Conservation (phyloP, 1,140 invertebrate genomes). For the Drosophila quadrilineata region DNA sequence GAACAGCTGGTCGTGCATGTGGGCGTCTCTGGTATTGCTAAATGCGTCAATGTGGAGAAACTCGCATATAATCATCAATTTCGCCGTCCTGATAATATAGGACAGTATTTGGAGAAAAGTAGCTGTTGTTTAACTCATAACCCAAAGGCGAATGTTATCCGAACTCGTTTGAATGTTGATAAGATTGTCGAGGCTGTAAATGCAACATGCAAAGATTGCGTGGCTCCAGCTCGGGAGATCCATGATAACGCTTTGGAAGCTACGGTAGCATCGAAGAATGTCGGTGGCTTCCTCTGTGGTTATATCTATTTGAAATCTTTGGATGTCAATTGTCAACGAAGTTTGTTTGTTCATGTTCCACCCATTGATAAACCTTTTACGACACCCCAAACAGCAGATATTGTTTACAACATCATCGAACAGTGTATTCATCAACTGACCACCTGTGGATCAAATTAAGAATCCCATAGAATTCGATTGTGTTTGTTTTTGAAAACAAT, state of each 20-base stretch:
- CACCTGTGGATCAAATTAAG: constrained; percentile 16
- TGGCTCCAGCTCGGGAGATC: constrained; percentile 5
- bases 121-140: constrained; percentile 69
- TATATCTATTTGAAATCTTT: constrained; percentile 85
- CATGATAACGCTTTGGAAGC: not conserved
- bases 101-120: constrained; percentile 63
- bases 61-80: constrained; percentile 83
- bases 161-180: constrained; percentile 82
- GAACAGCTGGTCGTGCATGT: constrained; percentile 84
- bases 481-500: constrained; percentile 16
- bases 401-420: constrained; percentile 82
- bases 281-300: constrained; percentile 84
- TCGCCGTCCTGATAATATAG: constrained; percentile 78
- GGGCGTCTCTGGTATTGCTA: constrained; percentile 83
- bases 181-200: constrained; percentile 80
- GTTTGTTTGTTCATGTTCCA: constrained; percentile 85
- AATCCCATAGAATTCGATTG: not conserved
- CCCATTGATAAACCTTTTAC: constrained; percentile 83
- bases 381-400: constrained; percentile 82
- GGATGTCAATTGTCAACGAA: constrained; percentile 80
- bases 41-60: constrained; percentile 83
- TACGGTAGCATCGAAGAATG: constrained; percentile 53
- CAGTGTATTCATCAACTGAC: constrained; percentile 64
- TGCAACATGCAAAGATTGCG: constrained; percentile 46
- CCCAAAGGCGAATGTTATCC: constrained; percentile 58